Evolutionary conservation across 2,797 vertebrate species (phyloP).

Genomic region (Chrosomus eos): DNA sequence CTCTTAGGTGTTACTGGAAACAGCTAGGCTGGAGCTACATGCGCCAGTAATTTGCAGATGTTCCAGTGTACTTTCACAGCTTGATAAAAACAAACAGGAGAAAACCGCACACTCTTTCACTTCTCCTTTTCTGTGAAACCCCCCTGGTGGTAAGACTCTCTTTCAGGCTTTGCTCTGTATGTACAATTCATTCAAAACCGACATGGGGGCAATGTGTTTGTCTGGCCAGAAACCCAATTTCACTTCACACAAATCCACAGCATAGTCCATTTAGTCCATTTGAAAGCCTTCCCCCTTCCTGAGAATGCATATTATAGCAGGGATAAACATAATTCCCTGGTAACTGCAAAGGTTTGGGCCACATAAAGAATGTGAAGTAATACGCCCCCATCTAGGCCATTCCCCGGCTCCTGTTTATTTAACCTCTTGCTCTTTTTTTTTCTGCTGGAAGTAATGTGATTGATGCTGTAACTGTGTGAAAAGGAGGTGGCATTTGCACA

Average conservation of each 20-base stretch:
- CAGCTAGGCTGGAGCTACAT: conserved; percentile 8
- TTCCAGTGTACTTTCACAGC: conserved; percentile 35
- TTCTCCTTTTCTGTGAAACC: conserved; percentile 42
- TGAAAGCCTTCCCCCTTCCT: conserved; percentile 68
- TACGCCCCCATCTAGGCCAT: conserved; percentile 68
- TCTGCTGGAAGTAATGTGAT: conserved; percentile 80
- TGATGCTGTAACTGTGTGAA: conserved; percentile 76
- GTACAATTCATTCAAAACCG: conserved; percentile 59
- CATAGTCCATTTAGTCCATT: conserved; percentile 73
- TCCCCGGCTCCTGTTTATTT: conserved; percentile 76
- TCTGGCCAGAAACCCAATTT: conserved; percentile 60
- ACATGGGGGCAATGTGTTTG: conserved; percentile 61
- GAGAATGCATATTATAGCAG: conserved; percentile 76
- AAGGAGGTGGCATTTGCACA: conserved; percentile 81
- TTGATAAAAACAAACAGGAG: conserved; percentile 45
- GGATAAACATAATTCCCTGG: conserved; percentile 79
- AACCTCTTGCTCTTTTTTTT: conserved; percentile 75
- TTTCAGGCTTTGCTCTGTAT: conserved; percentile 46
- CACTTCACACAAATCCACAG: conserved; percentile 66
- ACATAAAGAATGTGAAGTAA: conserved; percentile 75
- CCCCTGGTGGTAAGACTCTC: conserved; percentile 47
- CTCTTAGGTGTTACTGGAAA: conserved; percentile 19
- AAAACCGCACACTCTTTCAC: conserved; percentile 46
- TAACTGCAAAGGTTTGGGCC: conserved; percentile 66
- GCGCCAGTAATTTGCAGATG: conserved; percentile 48